phyloP scores from a whole-genome alignment of 2,888 invertebrate species.

The Pachymerium ferrugineum region DNA sequence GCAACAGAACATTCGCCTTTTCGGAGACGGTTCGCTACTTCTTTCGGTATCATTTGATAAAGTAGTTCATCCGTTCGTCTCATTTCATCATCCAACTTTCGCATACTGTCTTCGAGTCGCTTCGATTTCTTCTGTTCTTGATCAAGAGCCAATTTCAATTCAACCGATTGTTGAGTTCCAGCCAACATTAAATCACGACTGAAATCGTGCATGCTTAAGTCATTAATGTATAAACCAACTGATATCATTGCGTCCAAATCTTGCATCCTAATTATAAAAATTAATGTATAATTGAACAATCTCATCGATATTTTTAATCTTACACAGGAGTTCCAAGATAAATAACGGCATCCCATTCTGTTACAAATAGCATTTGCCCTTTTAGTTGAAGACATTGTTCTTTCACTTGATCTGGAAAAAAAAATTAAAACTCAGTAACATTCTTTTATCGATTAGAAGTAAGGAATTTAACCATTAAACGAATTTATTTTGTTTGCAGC shows the following conservation, averaged over 20 bases:
- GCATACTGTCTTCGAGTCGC: constrained; percentile 93
- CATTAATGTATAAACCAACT: constrained; percentile 93
- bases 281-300: neutral
- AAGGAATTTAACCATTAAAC: neutral
- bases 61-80: constrained; percentile 87
- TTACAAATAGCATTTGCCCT: constrained; percentile 98
- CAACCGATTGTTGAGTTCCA: constrained; percentile 89
- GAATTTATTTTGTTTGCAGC: neutral
- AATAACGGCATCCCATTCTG: constrained; percentile 96
- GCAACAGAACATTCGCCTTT: constrained; percentile 93
- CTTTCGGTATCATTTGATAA: constrained; percentile 98
- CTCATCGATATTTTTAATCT: constrained; percentile 37
- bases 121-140: constrained; percentile 95
- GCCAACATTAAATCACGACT: constrained; percentile 63
- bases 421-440: neutral
- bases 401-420: neutral
- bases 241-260: constrained; percentile 86
- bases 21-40: constrained; percentile 87
- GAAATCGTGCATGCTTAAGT: constrained; percentile 98
- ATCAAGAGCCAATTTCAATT: constrained; percentile 87
- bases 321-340: constrained; percentile 89
- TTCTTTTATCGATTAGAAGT: neutral
- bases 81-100: constrained; percentile 92
- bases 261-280: constrained; percentile 61
- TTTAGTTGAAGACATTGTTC: constrained; percentile 53